phyloP scores from a whole-genome alignment of 2,113 vertebrate species.

The Boleophthalmus pectinirostris region DNA sequence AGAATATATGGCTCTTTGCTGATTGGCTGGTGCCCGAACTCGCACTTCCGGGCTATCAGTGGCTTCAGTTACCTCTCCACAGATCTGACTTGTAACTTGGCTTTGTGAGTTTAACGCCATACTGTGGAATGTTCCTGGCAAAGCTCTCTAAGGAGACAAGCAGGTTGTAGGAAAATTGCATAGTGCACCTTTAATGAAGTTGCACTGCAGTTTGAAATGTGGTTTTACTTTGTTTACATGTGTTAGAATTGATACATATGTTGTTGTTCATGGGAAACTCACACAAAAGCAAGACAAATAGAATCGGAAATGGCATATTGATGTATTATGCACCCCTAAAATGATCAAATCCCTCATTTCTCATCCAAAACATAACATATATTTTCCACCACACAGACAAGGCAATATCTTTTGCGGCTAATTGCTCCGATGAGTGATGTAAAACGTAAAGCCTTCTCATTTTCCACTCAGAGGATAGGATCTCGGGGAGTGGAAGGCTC shows the following conservation, averaged over 20 bases:
- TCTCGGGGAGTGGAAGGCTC: slow-evolving; percentile 43
- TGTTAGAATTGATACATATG: too few relatives aligned
- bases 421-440: slow-evolving; percentile 31
- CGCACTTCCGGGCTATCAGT: too few relatives aligned
- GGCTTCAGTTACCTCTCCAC: not conserved
- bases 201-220: not conserved
- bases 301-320: not conserved
- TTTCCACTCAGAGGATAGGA: slow-evolving; percentile 40
- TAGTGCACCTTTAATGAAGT: not conserved
- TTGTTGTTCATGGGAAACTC: not conserved
- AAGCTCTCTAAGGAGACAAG: too few relatives aligned
- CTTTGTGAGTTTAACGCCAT: not conserved
- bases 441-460: slow-evolving; percentile 12
- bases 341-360: not conserved
- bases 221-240: too few relatives aligned
- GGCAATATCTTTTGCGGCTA: slow-evolving; percentile 25
- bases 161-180: too few relatives aligned
- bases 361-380: not conserved
- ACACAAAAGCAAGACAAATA: not conserved
- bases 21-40: too few relatives aligned
- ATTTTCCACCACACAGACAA: not conserved
- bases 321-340: not conserved
- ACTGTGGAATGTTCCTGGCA: not conserved
- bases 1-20: too few relatives aligned
- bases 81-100: not conserved